Conservation (phyloP, 2,888 invertebrate species). For the Melinaea menophilus region DNA sequence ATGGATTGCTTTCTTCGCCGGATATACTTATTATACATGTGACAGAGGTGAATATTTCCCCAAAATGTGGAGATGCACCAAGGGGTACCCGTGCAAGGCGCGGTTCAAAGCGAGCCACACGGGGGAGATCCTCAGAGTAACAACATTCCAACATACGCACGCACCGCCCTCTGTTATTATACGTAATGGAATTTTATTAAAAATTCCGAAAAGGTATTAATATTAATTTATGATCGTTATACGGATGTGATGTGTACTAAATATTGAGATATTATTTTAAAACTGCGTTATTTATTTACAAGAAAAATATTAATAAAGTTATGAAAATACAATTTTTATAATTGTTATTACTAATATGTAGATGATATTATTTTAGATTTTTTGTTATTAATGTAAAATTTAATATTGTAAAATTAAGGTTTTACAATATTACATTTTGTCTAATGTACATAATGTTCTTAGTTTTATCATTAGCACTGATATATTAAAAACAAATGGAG, state of each 20-base stretch:
- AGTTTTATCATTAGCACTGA: no score
- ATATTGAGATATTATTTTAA: no score
- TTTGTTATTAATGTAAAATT: background rate
- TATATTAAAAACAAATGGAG: no score
- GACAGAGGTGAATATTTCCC: constrained; percentile 24
- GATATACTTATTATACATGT: constrained; percentile 45
- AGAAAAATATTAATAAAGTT: background rate
- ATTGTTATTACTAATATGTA: background rate
- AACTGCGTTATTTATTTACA: no score
- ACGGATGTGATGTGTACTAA: background rate
- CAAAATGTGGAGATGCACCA: constrained; percentile 49
- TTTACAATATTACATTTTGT: no score
- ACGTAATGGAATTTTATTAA: constrained; percentile 33
- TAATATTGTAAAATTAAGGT: background rate
- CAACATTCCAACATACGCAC: constrained; percentile 41
- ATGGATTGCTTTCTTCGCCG: constrained; percentile 41
- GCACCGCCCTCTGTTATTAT: constrained; percentile 37
- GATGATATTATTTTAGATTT: background rate
- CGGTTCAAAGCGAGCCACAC: constrained; percentile 43
- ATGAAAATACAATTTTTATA: background rate
- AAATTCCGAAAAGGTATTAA: constrained; percentile 21
- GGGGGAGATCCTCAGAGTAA: constrained; percentile 37
- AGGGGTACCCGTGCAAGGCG: constrained; percentile 47
- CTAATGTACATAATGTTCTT: no score
- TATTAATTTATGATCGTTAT: no score